A percentile compares a stretch with the other conserved stretches of the same genome.
These are phyloP conservation scores for Chymomyza amoena DNA, from an alignment of 2,888 invertebrate genomes.

Conservation along the genomic window DNA sequence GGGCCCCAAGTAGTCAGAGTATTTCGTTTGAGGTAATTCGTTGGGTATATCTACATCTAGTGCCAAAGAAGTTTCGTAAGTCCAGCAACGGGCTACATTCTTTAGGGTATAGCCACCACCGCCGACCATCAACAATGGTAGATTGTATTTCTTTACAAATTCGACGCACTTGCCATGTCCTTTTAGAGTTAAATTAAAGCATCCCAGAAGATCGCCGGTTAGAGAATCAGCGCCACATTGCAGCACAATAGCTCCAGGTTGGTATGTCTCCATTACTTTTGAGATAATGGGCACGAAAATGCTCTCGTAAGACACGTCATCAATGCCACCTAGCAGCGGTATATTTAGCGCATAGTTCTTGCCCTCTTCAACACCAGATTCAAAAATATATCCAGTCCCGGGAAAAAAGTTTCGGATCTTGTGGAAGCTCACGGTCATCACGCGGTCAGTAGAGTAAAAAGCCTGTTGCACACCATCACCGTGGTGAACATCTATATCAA, in stretches of 20 bases:
- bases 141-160: slow-evolving; percentile 96
- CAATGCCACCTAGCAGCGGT: slow-evolving; percentile 98
- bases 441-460: slow-evolving; percentile 99
- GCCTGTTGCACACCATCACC: slow-evolving; percentile 99
- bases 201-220: slow-evolving; percentile 96
- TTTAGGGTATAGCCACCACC: slow-evolving; percentile 99
- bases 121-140: slow-evolving; percentile 97
- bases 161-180: slow-evolving; percentile 99
- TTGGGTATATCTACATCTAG: slow-evolving; percentile 97
- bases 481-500: slow-evolving; percentile 99
- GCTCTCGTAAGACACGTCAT: slow-evolving; percentile 97
- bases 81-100: slow-evolving; percentile 99
- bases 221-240: slow-evolving; percentile 99
- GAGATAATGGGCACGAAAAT: slow-evolving; percentile 97
- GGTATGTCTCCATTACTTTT: slow-evolving; percentile 99
- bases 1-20: slow-evolving; percentile 99
- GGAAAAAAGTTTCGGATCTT: slow-evolving; percentile 99
- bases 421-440: slow-evolving; percentile 98
- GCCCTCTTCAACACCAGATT: slow-evolving; percentile 92
- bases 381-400: slow-evolving; percentile 92
- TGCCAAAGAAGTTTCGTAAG: slow-evolving; percentile 98
- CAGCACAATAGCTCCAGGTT: slow-evolving; percentile 97
- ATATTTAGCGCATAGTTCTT: slow-evolving; percentile 99
- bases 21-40: slow-evolving; percentile 99
- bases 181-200: slow-evolving; percentile 97